Base-by-base conservation (phyloP, 2,888 invertebrate genomes). In the Acanthosepion pharaonis region DNA sequence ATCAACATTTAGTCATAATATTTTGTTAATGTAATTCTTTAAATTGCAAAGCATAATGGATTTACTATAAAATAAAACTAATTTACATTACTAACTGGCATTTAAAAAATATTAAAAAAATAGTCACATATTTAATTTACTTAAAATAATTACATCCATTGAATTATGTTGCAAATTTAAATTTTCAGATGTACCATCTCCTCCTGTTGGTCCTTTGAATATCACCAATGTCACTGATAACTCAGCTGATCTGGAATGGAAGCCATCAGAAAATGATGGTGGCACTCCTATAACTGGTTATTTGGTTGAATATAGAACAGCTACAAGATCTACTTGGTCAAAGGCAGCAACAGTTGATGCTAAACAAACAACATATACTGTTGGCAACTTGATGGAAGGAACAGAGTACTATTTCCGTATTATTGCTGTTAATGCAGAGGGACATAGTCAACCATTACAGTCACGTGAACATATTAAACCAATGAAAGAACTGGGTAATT, bases 361-460 rank as follows among this genome's bases (percentile, higher is more conserved):
- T 94, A 64, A 59, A 48, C 98, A 98, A 51, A 98, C 98, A 23
- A 98, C 98, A 8, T 98, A 98, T 95, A 98, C 98, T 93, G 98
- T 93, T 55, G 91, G 42, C 78, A 96, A 96, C 93, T 98, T 99
- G 28, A 98, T 98, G 55, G 99, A 99, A 97, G 99, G 99, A 95
- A 99, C 99, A 98, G 98, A 98, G 0, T 99, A 99, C 97, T 98
- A 98, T 97, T 99, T 99, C 98, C 98, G 99, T 28, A 99, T 99
- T 0, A 98, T 98, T 94, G 99, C 99, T 28, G 98, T 98, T 33
- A 99, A 99, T 98, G 98, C 98, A 96, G 99, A 99, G 1, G 99
- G 99, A 4, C 98, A 98, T 0, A 99, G 99, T 78, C 99, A 99
- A 96, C 98, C 99, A 0, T 99, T 99, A 94, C 99, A 96, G 33